Base-by-base conservation (phyloP, 2,113 vertebrate species). In the Ia io region DNA sequence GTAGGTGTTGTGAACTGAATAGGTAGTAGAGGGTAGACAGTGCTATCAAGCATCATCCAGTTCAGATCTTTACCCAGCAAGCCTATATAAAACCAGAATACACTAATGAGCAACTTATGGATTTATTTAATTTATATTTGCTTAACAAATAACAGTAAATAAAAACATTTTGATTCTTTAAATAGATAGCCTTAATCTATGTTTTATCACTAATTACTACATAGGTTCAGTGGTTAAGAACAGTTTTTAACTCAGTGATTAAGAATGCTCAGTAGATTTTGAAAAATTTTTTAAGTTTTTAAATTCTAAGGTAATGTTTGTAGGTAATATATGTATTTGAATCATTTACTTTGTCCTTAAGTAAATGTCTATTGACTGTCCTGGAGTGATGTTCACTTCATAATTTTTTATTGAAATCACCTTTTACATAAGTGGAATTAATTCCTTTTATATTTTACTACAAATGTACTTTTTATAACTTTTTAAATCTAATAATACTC, bases 121-220 rank as follows among this genome's bases (percentile, higher is more conserved):
- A 22, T 92, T 71, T 73, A 79, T 92, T 89, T 85, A 3, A 89
- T 93, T 90, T 73, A 49, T 18, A 73, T 83, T 90, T 93, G 11
- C 11, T 70, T 79, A 92, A 80, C 35, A 80, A 93, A 51, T 61
- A 91, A 78, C 59, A n/a, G 22, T 61, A 88, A 86, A 44, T 2
- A 53, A 42, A 35, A 65, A 89, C 56, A 25, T 2, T 61, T 91
- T 71, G 20, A 35, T 86, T 13, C 35, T 85, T 28, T n/a, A 80
- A 25, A 42, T 65, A 77, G 20, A 78, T 51, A 77, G 32, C 70
- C 25, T 82, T 69, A 25, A 63, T 56, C 37, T 87, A 23, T 76
- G 14, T 47, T 79, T 78, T 40, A 53, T 73, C 20, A 8, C 42
- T 25, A 91, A 9, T 37, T 69, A 51, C 51, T 40, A 0, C 2